Percentiles rank a stretch among this genome's conserved stretches.
Conservation (phyloP, 2,888 invertebrate species). For the Caenorhabditis doughertyi region DNA sequence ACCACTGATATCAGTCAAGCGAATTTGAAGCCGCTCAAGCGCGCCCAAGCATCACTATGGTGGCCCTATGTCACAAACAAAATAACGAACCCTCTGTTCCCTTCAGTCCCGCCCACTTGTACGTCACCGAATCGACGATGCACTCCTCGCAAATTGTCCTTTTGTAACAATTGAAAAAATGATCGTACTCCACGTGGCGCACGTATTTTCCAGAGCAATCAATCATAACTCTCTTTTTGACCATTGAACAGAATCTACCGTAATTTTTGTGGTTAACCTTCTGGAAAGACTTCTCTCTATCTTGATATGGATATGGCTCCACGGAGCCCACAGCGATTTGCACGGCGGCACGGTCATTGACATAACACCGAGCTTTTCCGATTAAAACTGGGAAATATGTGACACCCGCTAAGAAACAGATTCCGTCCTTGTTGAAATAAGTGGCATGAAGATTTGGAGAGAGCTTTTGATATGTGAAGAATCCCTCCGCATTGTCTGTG, state of each 20-base stretch:
- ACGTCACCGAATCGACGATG: neutral
- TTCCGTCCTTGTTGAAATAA: neutral
- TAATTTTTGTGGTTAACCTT: neutral
- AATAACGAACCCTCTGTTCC: neutral
- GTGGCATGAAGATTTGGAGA: neutral
- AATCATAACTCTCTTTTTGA: neutral
- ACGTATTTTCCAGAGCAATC: neutral
- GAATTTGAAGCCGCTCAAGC: too few species aligned
- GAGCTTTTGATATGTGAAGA: neutral
- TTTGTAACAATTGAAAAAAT: neutral
- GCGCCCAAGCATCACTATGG: too few species aligned
- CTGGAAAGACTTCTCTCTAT: neutral
- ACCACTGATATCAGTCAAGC: too few species aligned
- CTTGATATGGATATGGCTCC: constrained; percentile 3
- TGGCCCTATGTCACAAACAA: too few species aligned
- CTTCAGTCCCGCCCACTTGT: neutral
- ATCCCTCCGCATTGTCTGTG: neutral
- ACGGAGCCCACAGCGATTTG: neutral
- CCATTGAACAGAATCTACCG: neutral
- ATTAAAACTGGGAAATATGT: neutral
- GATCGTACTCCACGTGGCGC: neutral
- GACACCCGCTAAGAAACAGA: neutral
- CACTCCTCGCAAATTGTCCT: neutral
- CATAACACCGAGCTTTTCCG: neutral
- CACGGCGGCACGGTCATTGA: neutral